Base-by-base conservation (phyloP, 2,113 vertebrate genomes). In the Pachycephala philippinensis region DNA sequence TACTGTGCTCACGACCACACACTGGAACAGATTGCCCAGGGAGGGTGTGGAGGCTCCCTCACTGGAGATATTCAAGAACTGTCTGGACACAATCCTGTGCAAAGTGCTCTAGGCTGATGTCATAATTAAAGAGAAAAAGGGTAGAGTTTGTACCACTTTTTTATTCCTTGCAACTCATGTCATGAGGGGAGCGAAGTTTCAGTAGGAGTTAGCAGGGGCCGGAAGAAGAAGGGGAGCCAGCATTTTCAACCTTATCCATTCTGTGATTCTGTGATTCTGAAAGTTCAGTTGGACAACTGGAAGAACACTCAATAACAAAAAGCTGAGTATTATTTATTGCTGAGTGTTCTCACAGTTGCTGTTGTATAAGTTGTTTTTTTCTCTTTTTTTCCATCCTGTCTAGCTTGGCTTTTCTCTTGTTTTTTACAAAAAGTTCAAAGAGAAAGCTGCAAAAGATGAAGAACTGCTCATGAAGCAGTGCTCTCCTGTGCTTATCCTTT, bases 1-100 rank as follows among this genome's bases (percentile, higher is more conserved):
- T 15, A 54, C 21, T 40, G 12, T 35, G 14, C 0, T 1, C 13
- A 12, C 0, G 1, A 15, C 11, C 1, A 1, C 21, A 15, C 47
- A 23, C 24, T 47, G 4, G 2, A 61, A 31, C 17, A 69, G 47
- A 27, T 27, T 53, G 20, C 30, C 17, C 47, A 47, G 30, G 35
- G 30, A 40, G 7, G 9, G 4, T 47, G 30, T 53, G n/a, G 30
- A 37, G 8, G 23, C 8, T 61, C 14, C 14, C 14, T 69, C 26
- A 69, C 17, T 54, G 54, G 26, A 83, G 40, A 61, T 35, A 54
- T 19, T 61, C 11, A 35, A 49, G 20, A 40, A 9, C 14, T 18
- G 10, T 16, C n/a, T 61, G 40, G 61, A 27, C 30, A 26, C 4
- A 49, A 13, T 42, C 12, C 7, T 54, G 39, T 54, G n/a, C n/a